phyloP scores from a whole-genome alignment of 1,140 invertebrate genomes.

The Copidosoma floridanum region DNA sequence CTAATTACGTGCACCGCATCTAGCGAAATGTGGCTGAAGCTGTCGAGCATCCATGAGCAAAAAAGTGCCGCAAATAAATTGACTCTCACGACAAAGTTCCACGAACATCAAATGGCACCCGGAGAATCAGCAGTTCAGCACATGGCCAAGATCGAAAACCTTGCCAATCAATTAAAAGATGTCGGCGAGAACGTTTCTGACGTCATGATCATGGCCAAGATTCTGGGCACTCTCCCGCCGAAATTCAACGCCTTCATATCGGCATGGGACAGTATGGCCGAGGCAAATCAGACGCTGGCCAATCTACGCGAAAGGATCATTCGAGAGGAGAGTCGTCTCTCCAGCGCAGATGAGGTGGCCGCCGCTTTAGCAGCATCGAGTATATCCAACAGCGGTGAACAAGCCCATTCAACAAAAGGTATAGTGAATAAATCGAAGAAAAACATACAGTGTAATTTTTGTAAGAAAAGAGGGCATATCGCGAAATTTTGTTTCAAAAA shows the following conservation, averaged over 20 bases:
- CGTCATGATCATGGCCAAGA: conserved; percentile 22
- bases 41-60: conserved; percentile 26
- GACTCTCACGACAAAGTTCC: conserved; percentile 19
- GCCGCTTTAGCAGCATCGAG: neutral
- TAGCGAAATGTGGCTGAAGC: conserved; percentile 25
- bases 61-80: conserved; percentile 22
- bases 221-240: conserved; percentile 2
- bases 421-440: neutral
- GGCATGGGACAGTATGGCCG: conserved; percentile 16
- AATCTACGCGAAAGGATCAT: conserved; percentile 12
- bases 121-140: conserved; percentile 18
- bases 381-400: neutral
- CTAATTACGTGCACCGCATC: conserved; percentile 18
- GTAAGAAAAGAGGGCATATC: neutral
- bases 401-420: neutral
- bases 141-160: conserved; percentile 25
- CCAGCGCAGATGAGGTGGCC: neutral
- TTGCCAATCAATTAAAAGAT: conserved; percentile 24
- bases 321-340: neutral
- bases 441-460: neutral
- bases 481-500: neutral
- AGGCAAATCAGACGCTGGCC: conserved; percentile 5
- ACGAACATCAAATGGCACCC: conserved; percentile 18
- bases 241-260: conserved; percentile 19
- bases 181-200: conserved; percentile 4